Base-by-base conservation (phyloP, 2,113 vertebrate genomes). In the Oxygymnocypris stewartii region DNA sequence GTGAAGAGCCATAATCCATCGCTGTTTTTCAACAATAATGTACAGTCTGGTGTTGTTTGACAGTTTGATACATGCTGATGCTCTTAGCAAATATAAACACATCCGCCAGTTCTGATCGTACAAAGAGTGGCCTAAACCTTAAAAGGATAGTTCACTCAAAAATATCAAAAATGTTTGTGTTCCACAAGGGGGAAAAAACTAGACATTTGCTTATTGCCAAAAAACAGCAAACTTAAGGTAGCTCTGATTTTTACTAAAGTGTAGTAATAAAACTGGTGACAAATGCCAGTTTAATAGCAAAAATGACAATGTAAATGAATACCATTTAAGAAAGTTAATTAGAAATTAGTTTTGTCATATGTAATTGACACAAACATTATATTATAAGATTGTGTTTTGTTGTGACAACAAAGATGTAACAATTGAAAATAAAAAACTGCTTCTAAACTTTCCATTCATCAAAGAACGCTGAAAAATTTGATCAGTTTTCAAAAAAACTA, bases 21-120 rank as follows among this genome's bases (percentile, higher is more conserved):
- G 5, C 4, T 7, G 63, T 61, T 12, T 80, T 57, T 35, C 16
- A 42, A n/a, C 57, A 80, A 9, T 61, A 57, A 28, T 14, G 54
- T 80, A 12, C 35, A 42, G 14, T 65, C 16, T 49, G 4, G 10
- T 69, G 9, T 37, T 69, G 42, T 69, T 82, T 82, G 40, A 2
- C 61, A 65, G 35, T 42, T 42, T 35, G 7, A 51, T 63, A 63
- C 35, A 80, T 14, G 23, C 23, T 80, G 37, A 25, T 28, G 57
- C 79, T 82, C 59, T 82, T 65, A 82, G 54, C 54, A 65, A 81
- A 81, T 42, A 9, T 6, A 18, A 44, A 67, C 14, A 47, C 40
- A 81, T 81, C 54, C n/a, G 16, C 31, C 31, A 14, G 78, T n/a
- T 25, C 11, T 14, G 54, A 59, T 79, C 9, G 2, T 59, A 59